Evolutionary conservation across 2,113 vertebrate species (phyloP), one percentile per base, ranked within the genome.

Genomic region (Nothobranchius kuhntae): DNA sequence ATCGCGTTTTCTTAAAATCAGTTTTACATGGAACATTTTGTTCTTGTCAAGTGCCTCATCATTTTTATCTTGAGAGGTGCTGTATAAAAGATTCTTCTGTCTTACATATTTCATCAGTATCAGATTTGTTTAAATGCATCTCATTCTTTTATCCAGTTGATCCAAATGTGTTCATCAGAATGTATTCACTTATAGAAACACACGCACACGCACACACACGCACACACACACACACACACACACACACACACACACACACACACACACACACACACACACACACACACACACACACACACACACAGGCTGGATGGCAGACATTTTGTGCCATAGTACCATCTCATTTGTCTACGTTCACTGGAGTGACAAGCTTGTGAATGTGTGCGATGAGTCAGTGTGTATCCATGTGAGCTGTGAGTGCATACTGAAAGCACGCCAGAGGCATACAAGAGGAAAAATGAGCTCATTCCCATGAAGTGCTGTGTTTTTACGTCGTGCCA

Each of bases 401-500:
- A 55, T 71, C 21, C 55, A 45, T 61, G 58, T 51, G 24, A 53
- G 51, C 56, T 75, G 61, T 53, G 17, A 50, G 51, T 71, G 71
- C 24, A 44, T 38, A 65, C 17, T 86, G 53, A 83, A 81, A 74
- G 69, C 70, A 65, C 26, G 64, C 84, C 78, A 79, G 76, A 74
- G 72, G 76, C 76, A 72, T 79, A 64, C 54, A 70, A 79, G 65
- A 66, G 81, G 53, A 48, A 86, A 83, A 73, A 81, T 58, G 45
- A 90, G 74, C 79, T 89, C 81, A 87, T 81, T 61, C 54, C 63
- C 71, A 65, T 21, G 14, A 75, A 74, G 65, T 59, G 21, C 58
- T 45, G 53, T 7, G 30, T 85, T 84, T 30, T 88, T 61, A 80
- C 80, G 75, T 80, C 54, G 80, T 73, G 85, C 81, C 81, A 77